These are phyloP conservation scores for Picathartes gymnocephalus DNA, from an alignment of 2,113 vertebrate species.

Conservation along the genomic window DNA sequence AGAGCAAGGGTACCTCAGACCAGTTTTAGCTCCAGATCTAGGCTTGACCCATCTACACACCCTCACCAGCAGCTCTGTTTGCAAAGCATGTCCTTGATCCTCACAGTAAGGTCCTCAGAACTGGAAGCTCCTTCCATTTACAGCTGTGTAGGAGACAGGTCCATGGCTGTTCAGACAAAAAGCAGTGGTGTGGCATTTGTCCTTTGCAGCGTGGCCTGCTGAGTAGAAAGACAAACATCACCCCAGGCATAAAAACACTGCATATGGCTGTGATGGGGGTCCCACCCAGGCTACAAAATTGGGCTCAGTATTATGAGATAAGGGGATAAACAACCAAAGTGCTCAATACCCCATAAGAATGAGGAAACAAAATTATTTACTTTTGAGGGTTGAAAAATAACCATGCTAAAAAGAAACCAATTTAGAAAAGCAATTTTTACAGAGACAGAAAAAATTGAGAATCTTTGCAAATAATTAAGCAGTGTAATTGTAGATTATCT, in stretches of 20 bases:
- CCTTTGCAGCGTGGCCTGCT: not conserved
- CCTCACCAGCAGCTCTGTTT: not conserved
- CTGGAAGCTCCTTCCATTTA: not conserved
- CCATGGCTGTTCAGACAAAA: not conserved
- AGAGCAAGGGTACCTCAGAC: not conserved
- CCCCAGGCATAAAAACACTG: not conserved
- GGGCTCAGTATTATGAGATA: not conserved
- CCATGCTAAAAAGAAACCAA: not conserved
- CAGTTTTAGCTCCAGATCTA: not conserved
- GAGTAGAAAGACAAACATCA: not conserved
- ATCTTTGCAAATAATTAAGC: constrained; percentile 5
- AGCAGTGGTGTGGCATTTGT: not conserved
- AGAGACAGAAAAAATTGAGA: not conserved
- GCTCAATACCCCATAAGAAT: not conserved
- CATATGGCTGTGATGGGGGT: not conserved
- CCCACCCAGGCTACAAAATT: not conserved
- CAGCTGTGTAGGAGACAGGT: rapidly evolving
- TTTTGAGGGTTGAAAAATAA: not conserved
- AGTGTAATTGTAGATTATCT: not conserved
- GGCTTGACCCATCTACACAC: not conserved
- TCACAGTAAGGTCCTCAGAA: not conserved
- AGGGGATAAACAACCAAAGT: not conserved
- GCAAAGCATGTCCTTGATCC: not conserved
- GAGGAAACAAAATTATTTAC: not conserved
- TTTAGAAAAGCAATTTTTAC: not conserved